Conservation (phyloP, 2,113 vertebrate species). For the Ciconia stormi region DNA sequence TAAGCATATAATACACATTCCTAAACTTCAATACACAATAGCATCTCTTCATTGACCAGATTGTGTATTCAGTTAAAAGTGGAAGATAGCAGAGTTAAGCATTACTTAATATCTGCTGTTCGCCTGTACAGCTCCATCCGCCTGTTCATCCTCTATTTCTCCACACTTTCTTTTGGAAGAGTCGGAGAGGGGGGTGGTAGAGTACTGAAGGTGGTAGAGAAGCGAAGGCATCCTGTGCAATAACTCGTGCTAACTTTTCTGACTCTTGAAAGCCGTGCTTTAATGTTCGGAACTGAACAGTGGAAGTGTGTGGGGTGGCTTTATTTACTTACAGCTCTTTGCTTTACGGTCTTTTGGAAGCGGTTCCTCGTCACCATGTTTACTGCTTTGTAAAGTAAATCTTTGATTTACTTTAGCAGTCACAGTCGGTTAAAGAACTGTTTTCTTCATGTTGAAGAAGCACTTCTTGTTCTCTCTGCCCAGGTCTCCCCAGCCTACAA, state of each 20-base stretch:
- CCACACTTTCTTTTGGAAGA: background rate
- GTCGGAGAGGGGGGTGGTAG: background rate
- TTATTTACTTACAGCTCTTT: background rate
- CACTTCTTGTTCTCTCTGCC: background rate
- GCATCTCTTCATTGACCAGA: background rate
- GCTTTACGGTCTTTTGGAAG: background rate
- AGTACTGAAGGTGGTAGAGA: too few species aligned
- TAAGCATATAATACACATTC: background rate
- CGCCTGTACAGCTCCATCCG: background rate
- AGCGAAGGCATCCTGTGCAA: background rate
- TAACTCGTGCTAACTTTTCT: background rate
- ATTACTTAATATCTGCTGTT: background rate
- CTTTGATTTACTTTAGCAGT: background rate
- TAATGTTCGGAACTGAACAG: background rate
- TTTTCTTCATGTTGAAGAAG: background rate
- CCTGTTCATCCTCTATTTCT: background rate
- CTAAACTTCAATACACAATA: background rate
- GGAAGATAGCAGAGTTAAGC: background rate
- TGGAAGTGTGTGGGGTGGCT: background rate
- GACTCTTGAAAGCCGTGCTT: background rate
- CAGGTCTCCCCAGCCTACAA: background rate
- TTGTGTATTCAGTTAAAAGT: background rate
- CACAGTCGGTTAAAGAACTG: background rate
- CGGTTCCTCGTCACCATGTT: background rate
- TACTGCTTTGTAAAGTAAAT: background rate